Base-by-base conservation (phyloP, 1,140 invertebrate genomes). In the Sycobia sp. region DNA sequence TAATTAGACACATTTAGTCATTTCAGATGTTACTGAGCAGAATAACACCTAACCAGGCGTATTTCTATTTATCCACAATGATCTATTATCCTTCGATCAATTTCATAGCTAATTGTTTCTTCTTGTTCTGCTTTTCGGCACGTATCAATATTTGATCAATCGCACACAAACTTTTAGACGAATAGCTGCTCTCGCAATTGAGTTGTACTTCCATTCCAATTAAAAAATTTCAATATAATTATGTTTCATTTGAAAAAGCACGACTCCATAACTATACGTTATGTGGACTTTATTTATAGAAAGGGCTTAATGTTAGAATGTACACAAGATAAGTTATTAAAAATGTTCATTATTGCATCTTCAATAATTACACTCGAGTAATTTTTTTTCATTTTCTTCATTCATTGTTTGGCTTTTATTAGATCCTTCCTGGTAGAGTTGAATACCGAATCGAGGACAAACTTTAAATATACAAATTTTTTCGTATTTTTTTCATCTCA, bases 251-350 rank as follows among this genome's bases (percentile, higher is more conserved):
- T 23, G 25, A 53, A 29, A 53, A 54, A 61, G 18, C 41, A 53
- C 27, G 41, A 16, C 38, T 46, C 41, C 46, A 16, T 5, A 46
- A 49, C 25, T 64, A 71, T 70, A 68, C 71, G 68, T 78, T 72
- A 76, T 66, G 69, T 77, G 72, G 71, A 77, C 70, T 78, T 78
- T 79, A 78, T 79, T 79, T 41, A 74, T 78, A 80, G 77, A 76
- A 81, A 81, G 76, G 73, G 71, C 78, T 78, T 80, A 46, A 76
- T 72, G 72, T 75, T 78, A 78, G 73, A 80, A 80, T 77, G 71
- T 77, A 80, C 74, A 80, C 76, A 78, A 75, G 74, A 71, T 76
- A 78, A 77, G 72, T 81, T 79, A 76, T 75, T 76, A 75, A 81
- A 79, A 78, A 78, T 76, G 75, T 77, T 77, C 72, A 76, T 77